These are phyloP conservation scores for Netelia fuscicornis DNA, from an alignment of 2,888 invertebrate species.

Conservation along the genomic window DNA sequence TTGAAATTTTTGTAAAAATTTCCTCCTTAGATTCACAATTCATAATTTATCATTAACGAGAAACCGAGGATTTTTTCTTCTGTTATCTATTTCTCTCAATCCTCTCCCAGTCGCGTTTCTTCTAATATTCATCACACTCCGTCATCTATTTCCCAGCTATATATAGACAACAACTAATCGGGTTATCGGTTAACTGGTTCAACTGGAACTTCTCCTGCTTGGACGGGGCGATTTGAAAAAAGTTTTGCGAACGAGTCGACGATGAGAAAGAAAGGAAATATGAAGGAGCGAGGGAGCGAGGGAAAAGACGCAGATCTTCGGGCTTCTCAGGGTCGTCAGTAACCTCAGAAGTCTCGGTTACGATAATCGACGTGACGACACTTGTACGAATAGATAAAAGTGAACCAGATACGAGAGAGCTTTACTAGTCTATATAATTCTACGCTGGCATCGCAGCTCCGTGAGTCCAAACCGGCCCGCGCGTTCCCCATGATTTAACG, in stretches of 20 bases:
- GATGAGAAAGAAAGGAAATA: constrained; percentile 22
- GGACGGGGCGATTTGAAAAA: constrained; percentile 28
- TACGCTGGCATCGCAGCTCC: no score
- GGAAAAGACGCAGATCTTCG: constrained; percentile 22
- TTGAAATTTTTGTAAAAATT: no score
- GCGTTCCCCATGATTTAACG: no score
- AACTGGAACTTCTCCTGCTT: constrained; percentile 36
- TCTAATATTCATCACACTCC: not conserved
- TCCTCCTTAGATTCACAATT: no score
- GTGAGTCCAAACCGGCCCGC: no score
- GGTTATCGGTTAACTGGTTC: constrained; percentile 64
- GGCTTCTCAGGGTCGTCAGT: constrained; percentile 8
- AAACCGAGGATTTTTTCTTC: no score
- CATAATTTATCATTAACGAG: no score
- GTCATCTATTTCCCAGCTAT: not conserved
- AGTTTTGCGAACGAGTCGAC: not conserved
- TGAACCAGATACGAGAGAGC: not conserved
- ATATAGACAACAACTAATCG: constrained; percentile 35
- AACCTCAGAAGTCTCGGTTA: constrained; percentile 24
- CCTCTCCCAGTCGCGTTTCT: not conserved
- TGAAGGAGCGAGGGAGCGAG: constrained; percentile 11
- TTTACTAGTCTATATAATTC: no score
- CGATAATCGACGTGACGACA: constrained; percentile 41
- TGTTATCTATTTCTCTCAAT: no score
- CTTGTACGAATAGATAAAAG: constrained; percentile 49